Evolutionary conservation across 2,797 vertebrate species (phyloP), one percentile per base, ranked within the genome.

Genomic region (Chaetodon trifasciatus): DNA sequence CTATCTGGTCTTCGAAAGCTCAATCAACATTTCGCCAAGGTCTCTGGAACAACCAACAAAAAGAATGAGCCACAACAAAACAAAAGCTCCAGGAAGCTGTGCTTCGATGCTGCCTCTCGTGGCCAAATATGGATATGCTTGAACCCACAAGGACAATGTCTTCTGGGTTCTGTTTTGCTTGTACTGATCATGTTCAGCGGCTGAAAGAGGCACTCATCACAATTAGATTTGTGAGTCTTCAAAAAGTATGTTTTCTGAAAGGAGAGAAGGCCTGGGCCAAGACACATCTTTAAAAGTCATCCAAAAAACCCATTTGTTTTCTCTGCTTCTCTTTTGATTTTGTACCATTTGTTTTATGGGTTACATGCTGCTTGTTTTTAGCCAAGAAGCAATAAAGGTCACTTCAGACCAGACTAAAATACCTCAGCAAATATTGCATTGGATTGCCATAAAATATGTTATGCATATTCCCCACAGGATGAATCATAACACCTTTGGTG

Each of bases 11-110:
- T 66, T 86, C 19, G 28, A 85, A 89, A 87, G 80, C 88, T 88
- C 91, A 84, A 87, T 91, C 90, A 90, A 92, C 85, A 82, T 91
- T 89, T 90, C 64, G 66, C 77, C 89, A 90, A 91, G 86, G 87
- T 88, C 85, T 83, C 62, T 35, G 62, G 62, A 84, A 76, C 74
- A 65, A 86, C 76, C 47, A 56, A 70, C 58, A 23, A 55, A 60
- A 85, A 78, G 17, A 86, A 86, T 39, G 70, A 74, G 40, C 53
- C 40, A 64, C 65, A 74, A 88, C 76, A 84, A 82, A 84, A 86
- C 53, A 78, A 89, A 85, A 72, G 52, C 83, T 64, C 76, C 75
- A 87, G 79, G 78, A 79, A 73, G 70, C n/a, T 47, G 23, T 0
- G 24, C 32, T 67, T 80, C 74, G 76, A 17, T 68, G 66, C 74